Percentiles rank a stretch among this genome's conserved stretches.
These are phyloP conservation scores for Malurus elegans DNA, from an alignment of 2,113 vertebrate genomes.

Conservation along the genomic window DNA sequence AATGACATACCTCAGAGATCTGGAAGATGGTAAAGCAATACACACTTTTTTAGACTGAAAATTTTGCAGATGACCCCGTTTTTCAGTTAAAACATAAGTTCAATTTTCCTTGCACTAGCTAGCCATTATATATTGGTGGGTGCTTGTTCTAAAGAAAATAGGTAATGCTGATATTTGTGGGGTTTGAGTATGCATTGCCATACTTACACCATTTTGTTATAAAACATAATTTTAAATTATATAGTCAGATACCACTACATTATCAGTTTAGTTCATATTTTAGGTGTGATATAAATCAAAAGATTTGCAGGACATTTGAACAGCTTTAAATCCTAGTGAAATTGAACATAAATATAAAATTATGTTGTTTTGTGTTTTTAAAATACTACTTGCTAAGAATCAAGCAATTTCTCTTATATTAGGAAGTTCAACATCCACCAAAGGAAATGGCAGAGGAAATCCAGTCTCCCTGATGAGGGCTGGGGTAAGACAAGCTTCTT, in stretches of 20 bases:
- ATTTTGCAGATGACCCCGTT: neutral
- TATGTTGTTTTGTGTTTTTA: neutral
- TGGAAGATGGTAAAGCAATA: neutral
- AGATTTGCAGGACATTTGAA: neutral
- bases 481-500: neutral
- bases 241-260: neutral
- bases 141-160: neutral
- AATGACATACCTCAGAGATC: neutral
- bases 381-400: neutral
- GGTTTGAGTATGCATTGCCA: neutral
- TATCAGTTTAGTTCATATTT: neutral
- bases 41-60: neutral
- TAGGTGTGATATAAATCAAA: neutral
- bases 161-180: neutral
- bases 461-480: neutral
- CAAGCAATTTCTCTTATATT: neutral
- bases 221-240: neutral
- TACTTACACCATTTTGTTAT: neutral
- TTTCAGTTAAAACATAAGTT: neutral
- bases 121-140: neutral
- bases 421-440: neutral
- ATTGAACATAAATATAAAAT: neutral
- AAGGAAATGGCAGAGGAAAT: neutral
- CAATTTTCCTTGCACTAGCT: neutral
- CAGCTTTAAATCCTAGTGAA: neutral